Evolutionary conservation across 2,797 vertebrate genomes (phyloP).

Genomic region (Arctocebus calabarensis): DNA sequence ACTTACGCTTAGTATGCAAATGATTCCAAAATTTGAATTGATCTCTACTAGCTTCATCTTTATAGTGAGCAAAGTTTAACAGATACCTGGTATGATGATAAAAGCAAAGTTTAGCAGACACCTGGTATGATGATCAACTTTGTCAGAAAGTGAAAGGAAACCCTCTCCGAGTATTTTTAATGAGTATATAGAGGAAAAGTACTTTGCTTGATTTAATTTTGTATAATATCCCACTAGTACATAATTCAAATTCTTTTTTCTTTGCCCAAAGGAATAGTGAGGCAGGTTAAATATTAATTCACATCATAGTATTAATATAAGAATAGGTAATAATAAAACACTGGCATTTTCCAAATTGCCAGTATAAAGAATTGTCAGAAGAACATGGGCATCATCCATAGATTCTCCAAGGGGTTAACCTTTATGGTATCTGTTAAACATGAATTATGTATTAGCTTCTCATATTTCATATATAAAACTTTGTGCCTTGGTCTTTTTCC

Average conservation of each 20-base stretch:
- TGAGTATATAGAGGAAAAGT: neutral
- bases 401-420: slow-evolving; percentile 82
- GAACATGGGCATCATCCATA: slow-evolving; percentile 75
- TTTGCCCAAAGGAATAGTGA: slow-evolving; percentile 72
- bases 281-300: slow-evolving; percentile 73
- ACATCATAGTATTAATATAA: slow-evolving; percentile 68
- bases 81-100: neutral
- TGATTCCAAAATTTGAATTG: neutral
- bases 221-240: slow-evolving; percentile 50
- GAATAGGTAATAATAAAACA: slow-evolving; percentile 81
- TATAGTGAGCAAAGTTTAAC: neutral
- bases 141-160: neutral
- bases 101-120: neutral
- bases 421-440: slow-evolving; percentile 82
- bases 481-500: slow-evolving; percentile 59
- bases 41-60: neutral
- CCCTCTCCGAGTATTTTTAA: neutral
- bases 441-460: slow-evolving; percentile 79
- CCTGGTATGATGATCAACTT: neutral
- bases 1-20: neutral
- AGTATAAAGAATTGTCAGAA: slow-evolving; percentile 78
- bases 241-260: slow-evolving; percentile 65
- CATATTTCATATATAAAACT: slow-evolving; percentile 78
- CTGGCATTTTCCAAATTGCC: slow-evolving; percentile 84
- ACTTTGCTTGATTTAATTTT: slow-evolving; percentile 68